phyloP scores from a whole-genome alignment of 2,888 invertebrate species.

The Blera fallax region DNA sequence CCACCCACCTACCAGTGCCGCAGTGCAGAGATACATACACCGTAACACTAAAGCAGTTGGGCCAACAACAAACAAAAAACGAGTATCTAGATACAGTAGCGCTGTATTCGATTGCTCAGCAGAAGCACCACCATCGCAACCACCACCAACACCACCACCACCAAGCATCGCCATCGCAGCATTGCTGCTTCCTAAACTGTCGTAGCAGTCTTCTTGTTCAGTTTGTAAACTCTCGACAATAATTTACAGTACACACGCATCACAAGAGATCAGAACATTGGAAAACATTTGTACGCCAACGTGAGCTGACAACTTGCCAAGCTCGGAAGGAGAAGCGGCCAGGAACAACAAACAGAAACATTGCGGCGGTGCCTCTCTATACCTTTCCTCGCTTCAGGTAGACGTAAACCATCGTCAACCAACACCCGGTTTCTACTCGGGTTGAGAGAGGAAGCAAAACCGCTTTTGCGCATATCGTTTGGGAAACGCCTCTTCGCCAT shows the following conservation, averaged over 20 bases:
- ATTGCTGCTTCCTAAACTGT: constrained; percentile 27
- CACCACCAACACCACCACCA: constrained; percentile 14
- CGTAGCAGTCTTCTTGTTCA: constrained; percentile 51
- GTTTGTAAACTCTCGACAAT: constrained; percentile 75
- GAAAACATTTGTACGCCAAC: constrained; percentile 72
- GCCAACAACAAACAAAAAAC: constrained; percentile 44
- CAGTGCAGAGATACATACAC: constrained; percentile 60
- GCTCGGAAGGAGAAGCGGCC: constrained; percentile 61
- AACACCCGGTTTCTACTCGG: neutral
- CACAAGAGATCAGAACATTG: constrained; percentile 72
- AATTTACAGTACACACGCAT: constrained; percentile 75
- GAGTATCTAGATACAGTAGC: constrained; percentile 66
- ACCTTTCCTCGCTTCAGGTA: constrained; percentile 28
- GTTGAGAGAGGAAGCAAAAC: constrained; percentile 21
- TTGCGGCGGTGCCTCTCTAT: constrained; percentile 52
- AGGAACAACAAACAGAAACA: constrained; percentile 72
- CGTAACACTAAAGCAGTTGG: constrained; percentile 42
- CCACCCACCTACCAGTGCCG: constrained; percentile 40
- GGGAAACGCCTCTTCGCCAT: constrained; percentile 32
- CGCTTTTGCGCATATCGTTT: constrained; percentile 51
- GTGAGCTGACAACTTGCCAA: constrained; percentile 72
- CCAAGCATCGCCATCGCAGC: constrained; percentile 34
- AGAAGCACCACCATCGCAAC: constrained; percentile 11
- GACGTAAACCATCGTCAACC: neutral
- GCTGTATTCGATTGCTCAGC: constrained; percentile 46